Evolutionary conservation across 2,113 vertebrate genomes (phyloP).

Genomic region (Mixornis gularis): DNA sequence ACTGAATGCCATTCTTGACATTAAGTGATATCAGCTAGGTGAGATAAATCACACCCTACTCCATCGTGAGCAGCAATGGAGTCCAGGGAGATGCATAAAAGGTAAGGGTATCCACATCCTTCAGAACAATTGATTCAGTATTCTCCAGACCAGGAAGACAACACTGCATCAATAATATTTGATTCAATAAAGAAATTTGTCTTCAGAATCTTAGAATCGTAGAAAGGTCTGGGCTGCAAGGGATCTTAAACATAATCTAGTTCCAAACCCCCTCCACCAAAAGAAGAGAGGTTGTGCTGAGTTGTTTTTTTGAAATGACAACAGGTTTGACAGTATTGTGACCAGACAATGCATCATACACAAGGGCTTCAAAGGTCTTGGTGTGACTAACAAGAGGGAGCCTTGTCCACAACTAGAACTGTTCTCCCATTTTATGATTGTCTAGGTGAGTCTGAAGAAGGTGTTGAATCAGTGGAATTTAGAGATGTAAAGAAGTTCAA

Average conservation of each 20-base stretch:
- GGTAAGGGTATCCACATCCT: background rate
- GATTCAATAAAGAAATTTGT: background rate
- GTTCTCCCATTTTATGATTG: background rate
- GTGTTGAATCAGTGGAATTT: background rate
- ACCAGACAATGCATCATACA: background rate
- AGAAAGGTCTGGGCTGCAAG: background rate
- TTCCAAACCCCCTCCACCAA: background rate
- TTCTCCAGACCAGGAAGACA: background rate
- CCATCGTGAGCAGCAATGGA: background rate
- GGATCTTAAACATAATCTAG: background rate
- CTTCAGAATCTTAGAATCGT: background rate
- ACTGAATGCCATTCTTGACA: background rate
- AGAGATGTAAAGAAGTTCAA: background rate
- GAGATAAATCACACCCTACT: background rate
- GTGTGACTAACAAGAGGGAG: background rate
- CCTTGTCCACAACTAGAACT: background rate
- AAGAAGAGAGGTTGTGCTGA: background rate
- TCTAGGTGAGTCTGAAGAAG: background rate
- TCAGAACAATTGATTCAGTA: background rate
- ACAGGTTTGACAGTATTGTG: background rate
- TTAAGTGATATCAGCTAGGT: background rate
- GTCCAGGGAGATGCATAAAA: background rate
- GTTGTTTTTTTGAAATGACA: background rate
- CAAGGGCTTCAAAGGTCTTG: background rate
- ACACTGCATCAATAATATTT: background rate